Percentiles rank a stretch among this genome's conserved stretches.
These are phyloP conservation scores for Epinotia nisella DNA, from an alignment of 2,888 invertebrate species.

Conservation along the genomic window DNA sequence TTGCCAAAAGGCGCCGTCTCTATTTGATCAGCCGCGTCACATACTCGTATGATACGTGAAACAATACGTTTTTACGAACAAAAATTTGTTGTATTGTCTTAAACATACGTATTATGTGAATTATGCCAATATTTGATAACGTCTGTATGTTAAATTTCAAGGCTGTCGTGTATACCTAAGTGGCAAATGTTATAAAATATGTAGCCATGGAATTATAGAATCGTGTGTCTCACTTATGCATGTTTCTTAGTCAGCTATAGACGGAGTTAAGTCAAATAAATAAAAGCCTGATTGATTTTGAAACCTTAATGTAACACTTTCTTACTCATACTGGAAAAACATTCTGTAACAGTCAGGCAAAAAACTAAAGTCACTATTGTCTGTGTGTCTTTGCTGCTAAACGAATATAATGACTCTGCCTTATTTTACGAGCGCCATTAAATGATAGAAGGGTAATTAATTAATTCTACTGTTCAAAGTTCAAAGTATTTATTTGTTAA, in stretches of 20 bases:
- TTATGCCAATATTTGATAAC: conserved; percentile 22
- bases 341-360: neutral
- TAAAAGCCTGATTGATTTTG: too few species aligned
- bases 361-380: neutral
- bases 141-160: conserved; percentile 3
- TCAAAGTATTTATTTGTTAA: too few species aligned
- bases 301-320: neutral
- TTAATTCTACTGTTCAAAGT: neutral
- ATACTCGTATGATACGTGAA: neutral
- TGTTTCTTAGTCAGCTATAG: neutral
- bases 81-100: conserved; percentile 27
- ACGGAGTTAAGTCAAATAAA: neutral
- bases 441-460: neutral
- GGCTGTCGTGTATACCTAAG: neutral
- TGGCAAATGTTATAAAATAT: neutral
- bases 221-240: neutral
- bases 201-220: neutral
- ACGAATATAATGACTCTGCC: neutral
- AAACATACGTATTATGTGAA: conserved; percentile 19
- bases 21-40: conserved; percentile 23
- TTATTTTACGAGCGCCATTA: neutral
- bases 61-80: conserved; percentile 36
- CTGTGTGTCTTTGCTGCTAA: neutral
- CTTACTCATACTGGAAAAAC: neutral
- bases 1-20: conserved; percentile 31